Evolutionary conservation across 2,113 vertebrate species (phyloP), one percentile per base, ranked within the genome.

Genomic region (Phyllostomus discolor): DNA sequence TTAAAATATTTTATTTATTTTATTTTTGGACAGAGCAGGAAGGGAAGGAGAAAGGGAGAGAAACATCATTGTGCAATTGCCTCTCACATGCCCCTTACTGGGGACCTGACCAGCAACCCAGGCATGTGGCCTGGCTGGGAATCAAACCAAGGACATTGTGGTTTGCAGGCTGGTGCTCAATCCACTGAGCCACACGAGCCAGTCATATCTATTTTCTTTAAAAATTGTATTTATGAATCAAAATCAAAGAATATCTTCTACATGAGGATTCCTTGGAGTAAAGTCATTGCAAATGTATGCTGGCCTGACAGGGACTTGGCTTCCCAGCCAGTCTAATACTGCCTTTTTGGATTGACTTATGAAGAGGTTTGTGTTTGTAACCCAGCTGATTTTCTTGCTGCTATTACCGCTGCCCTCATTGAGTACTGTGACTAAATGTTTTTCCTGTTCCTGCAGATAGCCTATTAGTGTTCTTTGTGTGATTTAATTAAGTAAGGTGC

Each of bases 381-480:
- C 28, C 31, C 15, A 38, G 1, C 0, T 9, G 72, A 14, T 52
- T 78, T 90, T 72, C 59, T 48, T 22, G 31, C 26, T 91, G n/a
- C 26, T 41, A n/a, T 86, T 59, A 50, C 35, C 38, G 72, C 50
- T 59, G 31, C 15, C 41, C 59, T 78, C 67, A 3, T 11, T 86
- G 59, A 69, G 19, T 62, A 59, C 26, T 48, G 7, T 22, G 46
- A 64, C 75, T 62, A 24, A 35, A 43, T 59, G 17, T 11, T 80
- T 88, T 89, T 62, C 72, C 76, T 35, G 3, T 88, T 80, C 82
- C 64, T 5, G 73, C n/a, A 80, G 86, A 93, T 54, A 70, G 83
- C 35, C 75, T 83, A 75, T 92, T 92, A 96, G 69, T 54, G 0
- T 62, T 91, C 90, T 93, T 75, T 84, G 87, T 83, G 67, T 95